A percentile compares a stretch with the other conserved stretches of the same genome.
Conservation (phyloP, 2,113 vertebrate species). For the Syrmaticus mikado region DNA sequence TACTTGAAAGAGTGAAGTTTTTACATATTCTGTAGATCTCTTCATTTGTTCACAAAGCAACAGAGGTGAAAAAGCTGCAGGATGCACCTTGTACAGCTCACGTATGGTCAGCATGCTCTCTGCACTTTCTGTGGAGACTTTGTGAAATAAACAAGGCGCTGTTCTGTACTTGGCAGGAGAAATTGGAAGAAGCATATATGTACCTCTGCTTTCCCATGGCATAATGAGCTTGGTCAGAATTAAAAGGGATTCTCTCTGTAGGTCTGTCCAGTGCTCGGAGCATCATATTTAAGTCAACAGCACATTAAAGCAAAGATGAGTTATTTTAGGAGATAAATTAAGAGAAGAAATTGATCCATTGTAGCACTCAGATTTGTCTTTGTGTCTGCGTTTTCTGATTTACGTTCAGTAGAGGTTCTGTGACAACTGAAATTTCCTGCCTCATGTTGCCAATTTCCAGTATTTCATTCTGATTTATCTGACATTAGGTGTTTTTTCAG, state of each 20-base stretch:
- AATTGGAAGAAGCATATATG: background rate
- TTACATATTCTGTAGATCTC: background rate
- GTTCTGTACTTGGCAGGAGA: background rate
- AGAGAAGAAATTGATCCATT: background rate
- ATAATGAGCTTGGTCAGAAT: background rate
- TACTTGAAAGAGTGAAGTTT: background rate
- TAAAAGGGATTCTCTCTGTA: background rate
- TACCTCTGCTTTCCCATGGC: background rate
- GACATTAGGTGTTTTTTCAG: background rate
- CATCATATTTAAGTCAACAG: background rate
- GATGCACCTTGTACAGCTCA: background rate
- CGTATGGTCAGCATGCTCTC: background rate
- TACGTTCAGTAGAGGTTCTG: background rate
- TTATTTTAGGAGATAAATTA: background rate
- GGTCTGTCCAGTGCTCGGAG: background rate
- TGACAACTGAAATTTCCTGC: background rate
- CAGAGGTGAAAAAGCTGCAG: background rate
- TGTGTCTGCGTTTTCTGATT: background rate
- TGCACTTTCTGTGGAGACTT: background rate
- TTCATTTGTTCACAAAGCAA: background rate
- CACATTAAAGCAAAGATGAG: background rate
- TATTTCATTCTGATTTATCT: background rate
- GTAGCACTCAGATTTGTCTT: background rate
- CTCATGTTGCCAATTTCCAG: background rate
- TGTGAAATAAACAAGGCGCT: background rate